These are phyloP conservation scores for Achlya flavicornis DNA, from an alignment of 2,888 invertebrate species.

Conservation along the genomic window DNA sequence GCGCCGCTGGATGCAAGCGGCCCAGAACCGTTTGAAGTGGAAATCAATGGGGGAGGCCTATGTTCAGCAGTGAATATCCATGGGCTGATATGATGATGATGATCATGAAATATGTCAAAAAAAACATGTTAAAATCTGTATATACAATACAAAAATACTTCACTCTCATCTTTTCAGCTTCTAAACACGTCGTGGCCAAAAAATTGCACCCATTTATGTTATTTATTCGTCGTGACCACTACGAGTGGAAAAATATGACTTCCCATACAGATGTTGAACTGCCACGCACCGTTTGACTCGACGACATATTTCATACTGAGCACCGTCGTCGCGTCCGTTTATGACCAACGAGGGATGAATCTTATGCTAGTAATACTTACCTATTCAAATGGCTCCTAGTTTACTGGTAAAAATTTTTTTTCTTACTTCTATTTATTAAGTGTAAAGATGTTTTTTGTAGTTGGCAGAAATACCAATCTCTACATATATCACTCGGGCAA, in stretches of 20 bases:
- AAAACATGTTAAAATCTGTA: not conserved
- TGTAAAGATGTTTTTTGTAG: too few relatives aligned
- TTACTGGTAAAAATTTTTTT: not conserved
- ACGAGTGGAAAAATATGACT: constrained; percentile 39
- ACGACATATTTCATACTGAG: constrained; percentile 39
- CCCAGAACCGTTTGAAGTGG: too few relatives aligned
- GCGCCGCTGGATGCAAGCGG: too few relatives aligned
- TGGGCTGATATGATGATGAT: too few relatives aligned
- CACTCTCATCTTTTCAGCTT: not conserved
- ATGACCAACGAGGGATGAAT: constrained; percentile 1
- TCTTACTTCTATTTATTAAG: too few relatives aligned
- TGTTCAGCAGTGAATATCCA: too few relatives aligned
- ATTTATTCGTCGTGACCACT: constrained; percentile 13
- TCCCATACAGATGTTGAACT: constrained; percentile 47
- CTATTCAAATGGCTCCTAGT: not conserved
- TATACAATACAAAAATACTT: not conserved
- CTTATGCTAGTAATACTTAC: not conserved
- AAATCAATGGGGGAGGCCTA: too few relatives aligned
- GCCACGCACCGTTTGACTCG: constrained; percentile 43
- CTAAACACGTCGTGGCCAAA: not conserved
- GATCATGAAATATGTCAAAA: too few relatives aligned
- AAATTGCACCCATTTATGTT: constrained; percentile 4
- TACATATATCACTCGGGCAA: too few relatives aligned
- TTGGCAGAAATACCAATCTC: too few relatives aligned
- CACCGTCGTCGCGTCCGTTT: not conserved